Evolutionary conservation across 2,888 invertebrate species (phyloP), one percentile per base, ranked within the genome.

Genomic region (Caenorhabditis panamensis): DNA sequence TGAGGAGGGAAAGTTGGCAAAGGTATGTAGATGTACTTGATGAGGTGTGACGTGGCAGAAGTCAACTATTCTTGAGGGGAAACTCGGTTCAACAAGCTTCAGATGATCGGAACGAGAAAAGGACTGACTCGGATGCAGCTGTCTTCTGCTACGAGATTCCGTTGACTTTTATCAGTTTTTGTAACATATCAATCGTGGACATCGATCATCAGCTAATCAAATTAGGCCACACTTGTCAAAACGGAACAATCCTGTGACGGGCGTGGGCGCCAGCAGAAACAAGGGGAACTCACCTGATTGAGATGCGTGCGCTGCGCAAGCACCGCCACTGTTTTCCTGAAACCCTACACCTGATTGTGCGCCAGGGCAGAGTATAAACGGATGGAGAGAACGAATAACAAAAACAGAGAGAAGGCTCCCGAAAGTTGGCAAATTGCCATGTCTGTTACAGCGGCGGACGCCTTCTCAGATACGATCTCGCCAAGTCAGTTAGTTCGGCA

Each of bases 251-350:
- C 8, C 16, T 6, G 3, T 13, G 41, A 13, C 13, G 44, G 59
- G 51, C 31, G 61, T 59, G 49, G 71, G 47, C 18, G n/a, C n/a
- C n/a, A n/a, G n/a, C n/a, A n/a, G n/a, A n/a, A n/a, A n/a, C n/a
- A n/a, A n/a, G n/a, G 31, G 31, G 51, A 72, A 66, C 64, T 64
- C 73, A 66, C 64, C 64, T 73, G 73, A 73, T 73, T 58, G 24
- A 16, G 41, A 20, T 20, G 49, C 58, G 54, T 56, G 59, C 61
- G 62, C 71, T 31, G 31, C 41, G 41, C 9, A 41, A 13, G 36
- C 36, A 11, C n/a, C 31, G 31, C 31, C 41, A 16, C 31, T 62
- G 62, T 71, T 71, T 62, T 71, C 72, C 63, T 72, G 72, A 72
- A 72, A 72, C 63, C 72, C 72, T 63, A 72, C 49, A 56, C 72